Evolutionary conservation across 2,888 invertebrate genomes (phyloP).

Genomic region (Mesorhabditis spiculigera): DNA sequence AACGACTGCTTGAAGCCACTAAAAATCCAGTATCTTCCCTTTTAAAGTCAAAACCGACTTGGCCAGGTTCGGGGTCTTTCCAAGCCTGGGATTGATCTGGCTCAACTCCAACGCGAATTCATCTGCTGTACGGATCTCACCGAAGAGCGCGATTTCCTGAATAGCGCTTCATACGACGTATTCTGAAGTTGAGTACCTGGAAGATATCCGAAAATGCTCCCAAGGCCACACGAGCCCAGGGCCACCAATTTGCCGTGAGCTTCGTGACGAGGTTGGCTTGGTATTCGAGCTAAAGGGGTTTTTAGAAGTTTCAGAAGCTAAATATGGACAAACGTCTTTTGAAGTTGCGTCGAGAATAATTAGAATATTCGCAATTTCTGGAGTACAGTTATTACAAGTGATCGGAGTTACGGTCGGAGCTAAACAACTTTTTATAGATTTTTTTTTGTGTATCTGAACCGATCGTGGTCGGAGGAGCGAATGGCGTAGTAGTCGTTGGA

Average conservation of each 20-base stretch:
- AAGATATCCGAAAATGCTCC: not conserved
- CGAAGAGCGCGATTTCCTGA: too few relatives aligned
- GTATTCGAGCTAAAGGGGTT: not conserved
- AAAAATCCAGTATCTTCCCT: not conserved
- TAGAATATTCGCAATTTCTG: not conserved
- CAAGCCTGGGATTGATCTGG: too few relatives aligned
- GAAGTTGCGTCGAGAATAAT: not conserved
- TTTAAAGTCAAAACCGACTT: too few relatives aligned
- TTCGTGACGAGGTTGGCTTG: not conserved
- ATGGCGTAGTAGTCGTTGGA: not conserved
- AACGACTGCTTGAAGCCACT: conserved; percentile 2
- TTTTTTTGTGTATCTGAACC: too few relatives aligned
- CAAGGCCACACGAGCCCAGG: not conserved
- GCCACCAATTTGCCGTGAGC: not conserved
- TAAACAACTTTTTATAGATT: too few relatives aligned
- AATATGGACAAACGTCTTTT: too few relatives aligned
- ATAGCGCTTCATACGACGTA: too few relatives aligned
- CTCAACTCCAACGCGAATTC: too few relatives aligned
- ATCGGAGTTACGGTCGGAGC: not conserved
- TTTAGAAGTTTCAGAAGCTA: too few relatives aligned
- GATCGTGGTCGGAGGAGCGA: not conserved
- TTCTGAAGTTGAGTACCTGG: too few relatives aligned
- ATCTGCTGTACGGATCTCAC: too few relatives aligned
- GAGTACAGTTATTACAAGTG: not conserved
- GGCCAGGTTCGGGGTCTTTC: too few relatives aligned